Conservation (phyloP, 23 tunicate genomes). For the Phallusia fumigata region DNA sequence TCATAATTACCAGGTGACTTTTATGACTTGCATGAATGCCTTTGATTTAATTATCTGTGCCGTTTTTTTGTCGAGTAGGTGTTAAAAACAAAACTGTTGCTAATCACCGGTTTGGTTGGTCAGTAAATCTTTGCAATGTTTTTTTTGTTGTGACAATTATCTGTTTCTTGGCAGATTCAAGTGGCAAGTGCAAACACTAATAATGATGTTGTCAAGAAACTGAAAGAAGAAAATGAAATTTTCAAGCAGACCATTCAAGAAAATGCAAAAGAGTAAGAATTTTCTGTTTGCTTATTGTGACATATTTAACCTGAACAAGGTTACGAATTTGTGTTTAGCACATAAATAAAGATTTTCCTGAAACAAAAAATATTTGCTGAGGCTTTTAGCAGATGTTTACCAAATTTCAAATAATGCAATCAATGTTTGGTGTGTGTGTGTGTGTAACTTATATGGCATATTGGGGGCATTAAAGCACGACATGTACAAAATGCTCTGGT, state of each 20-base stretch:
- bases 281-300: too few relatives aligned
- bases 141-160: background rate
- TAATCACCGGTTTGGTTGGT: background rate
- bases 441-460: too few relatives aligned
- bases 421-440: too few relatives aligned
- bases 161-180: slow-evolving; percentile 3
- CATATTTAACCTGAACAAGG: too few relatives aligned
- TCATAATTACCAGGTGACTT: background rate
- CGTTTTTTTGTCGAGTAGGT: too few relatives aligned
- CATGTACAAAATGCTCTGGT: too few relatives aligned
- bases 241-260: slow-evolving; percentile 44
- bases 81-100: background rate
- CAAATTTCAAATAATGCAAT: too few relatives aligned
- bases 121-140: background rate
- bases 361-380: too few relatives aligned
- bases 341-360: too few relatives aligned
- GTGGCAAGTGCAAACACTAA: slow-evolving; percentile 20
- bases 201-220: slow-evolving; percentile 21
- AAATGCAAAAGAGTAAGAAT: slow-evolving; percentile 62
- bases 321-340: too few relatives aligned
- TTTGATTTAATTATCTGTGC: background rate
- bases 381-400: too few relatives aligned
- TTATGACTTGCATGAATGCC: background rate
- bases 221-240: slow-evolving; percentile 69
- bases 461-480: too few relatives aligned